Base-by-base conservation (phyloP, 2,113 vertebrate genomes). In the Ptyas mucosa region DNA sequence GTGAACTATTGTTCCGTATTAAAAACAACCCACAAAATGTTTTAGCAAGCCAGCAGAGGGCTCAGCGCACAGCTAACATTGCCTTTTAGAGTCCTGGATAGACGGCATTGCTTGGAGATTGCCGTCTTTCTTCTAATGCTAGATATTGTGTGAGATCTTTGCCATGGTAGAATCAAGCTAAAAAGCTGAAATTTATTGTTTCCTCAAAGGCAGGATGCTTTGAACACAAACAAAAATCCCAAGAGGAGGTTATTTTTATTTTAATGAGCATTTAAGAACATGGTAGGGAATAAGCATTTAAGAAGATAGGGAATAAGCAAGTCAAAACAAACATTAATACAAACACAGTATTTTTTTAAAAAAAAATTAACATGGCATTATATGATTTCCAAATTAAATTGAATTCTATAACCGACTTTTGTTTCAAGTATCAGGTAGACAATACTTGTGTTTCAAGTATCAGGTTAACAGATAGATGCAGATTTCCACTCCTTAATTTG, bases 41-140 rank as follows among this genome's bases (percentile, higher is more conserved):
- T 53, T 55, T 3, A 51, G 11, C 14, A 20, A 5, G 52, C 88
- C 95, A 21, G 64, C 0, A 95, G 96, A 95, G 95, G 96, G 94
- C 61, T 10, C 0, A 15, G 64, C 55, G 87, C 61, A 11, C 49
- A 0, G 1, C 57, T 54, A 54, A 92, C 21, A 9, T 91, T 34
- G 8, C 23, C 39, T 21, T 34, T 89, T 39, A 64, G 3, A 20
- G 20, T 29, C 5, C 0, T 0, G 53, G 1, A 34, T 89, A 49
- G 55, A 89, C 52, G 49, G 26, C 20, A 85, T 39, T 91, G 39
- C n/a, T 85, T 85, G 90, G 54, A 8, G 51, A 18, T 43, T 91
- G 26, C 3, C 2, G 7, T 23, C 53, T 53, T 52, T 11, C 26
- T 46, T 29, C 43, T 55, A 85, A 43, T 85, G 52, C 34, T 53